Evolutionary conservation across 2,797 vertebrate species (phyloP).

Genomic region (Premnoplex brunnescens): DNA sequence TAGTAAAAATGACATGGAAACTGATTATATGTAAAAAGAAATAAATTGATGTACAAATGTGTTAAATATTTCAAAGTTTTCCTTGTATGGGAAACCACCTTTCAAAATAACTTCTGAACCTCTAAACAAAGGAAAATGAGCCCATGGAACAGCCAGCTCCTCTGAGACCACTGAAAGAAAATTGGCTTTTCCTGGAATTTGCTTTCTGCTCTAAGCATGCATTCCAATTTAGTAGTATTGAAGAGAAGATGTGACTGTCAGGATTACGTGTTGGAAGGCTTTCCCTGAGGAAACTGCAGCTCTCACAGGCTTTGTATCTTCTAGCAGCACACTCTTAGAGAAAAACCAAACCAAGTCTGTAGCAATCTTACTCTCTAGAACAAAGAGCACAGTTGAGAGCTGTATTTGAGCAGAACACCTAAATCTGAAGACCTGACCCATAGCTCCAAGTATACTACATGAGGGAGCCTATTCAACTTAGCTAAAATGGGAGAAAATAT

Average conservation of each 20-base stretch:
- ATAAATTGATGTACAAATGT: not conserved
- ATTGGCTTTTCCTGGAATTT: not conserved
- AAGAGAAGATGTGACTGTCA: slow-evolving; percentile 40
- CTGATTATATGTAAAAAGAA: not conserved
- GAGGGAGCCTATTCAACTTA: not conserved
- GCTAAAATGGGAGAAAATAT: not conserved
- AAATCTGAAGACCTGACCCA: not conserved
- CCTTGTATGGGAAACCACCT: not conserved
- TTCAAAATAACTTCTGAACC: not conserved
- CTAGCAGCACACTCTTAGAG: not conserved
- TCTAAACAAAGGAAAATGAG: not conserved
- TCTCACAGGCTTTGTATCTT: not conserved
- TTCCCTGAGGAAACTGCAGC: not conserved
- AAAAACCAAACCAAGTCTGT: not conserved
- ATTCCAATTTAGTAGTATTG: not conserved
- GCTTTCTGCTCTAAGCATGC: not conserved
- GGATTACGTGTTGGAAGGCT: slow-evolving; percentile 7
- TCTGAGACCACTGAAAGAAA: not conserved
- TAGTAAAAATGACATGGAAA: not conserved
- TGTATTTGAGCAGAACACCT: not conserved
- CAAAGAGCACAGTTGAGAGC: not conserved
- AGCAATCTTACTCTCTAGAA: not conserved
- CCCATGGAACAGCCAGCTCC: not conserved
- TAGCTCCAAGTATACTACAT: not conserved
- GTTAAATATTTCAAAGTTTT: slow-evolving; percentile 5